Evolutionary conservation across 2,797 vertebrate genomes (phyloP).

Genomic region (Pseudotriccus pelzelni): DNA sequence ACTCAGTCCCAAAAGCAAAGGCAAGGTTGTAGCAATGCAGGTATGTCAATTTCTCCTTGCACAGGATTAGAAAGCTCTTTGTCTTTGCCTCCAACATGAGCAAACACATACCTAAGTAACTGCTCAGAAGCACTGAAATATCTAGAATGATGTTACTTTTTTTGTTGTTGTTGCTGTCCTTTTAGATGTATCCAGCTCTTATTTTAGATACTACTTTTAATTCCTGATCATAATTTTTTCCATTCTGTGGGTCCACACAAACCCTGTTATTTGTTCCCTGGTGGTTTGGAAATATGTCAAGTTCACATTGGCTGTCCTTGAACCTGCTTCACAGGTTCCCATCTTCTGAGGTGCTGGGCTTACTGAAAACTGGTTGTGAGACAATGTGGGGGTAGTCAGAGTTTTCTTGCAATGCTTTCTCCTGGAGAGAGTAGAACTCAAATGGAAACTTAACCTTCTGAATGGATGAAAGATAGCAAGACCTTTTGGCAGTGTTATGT

Average conservation of each 20-base stretch:
- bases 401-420: not conserved
- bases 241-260: not conserved
- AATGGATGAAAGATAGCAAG: not conserved
- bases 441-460: not conserved
- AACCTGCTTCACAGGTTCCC: not conserved
- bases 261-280: not conserved
- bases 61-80: not conserved
- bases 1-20: constrained; percentile 73
- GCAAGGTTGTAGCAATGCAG: constrained; percentile 78
- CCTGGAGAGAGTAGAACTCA: not conserved
- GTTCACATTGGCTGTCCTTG: not conserved
- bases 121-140: not conserved
- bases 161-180: not conserved
- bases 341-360: not conserved
- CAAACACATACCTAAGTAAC: not conserved
- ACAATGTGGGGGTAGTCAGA: not conserved
- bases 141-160: not conserved
- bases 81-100: not conserved
- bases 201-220: not conserved
- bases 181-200: not conserved
- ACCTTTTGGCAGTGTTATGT: not conserved
- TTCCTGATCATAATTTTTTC: not conserved
- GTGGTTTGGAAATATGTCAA: not conserved
- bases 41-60: constrained; percentile 50
- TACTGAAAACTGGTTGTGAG: not conserved